Percentiles rank a stretch among this genome's conserved stretches.
Conservation (phyloP, 1,140 invertebrate species). For the Meloidogyne exigua region DNA sequence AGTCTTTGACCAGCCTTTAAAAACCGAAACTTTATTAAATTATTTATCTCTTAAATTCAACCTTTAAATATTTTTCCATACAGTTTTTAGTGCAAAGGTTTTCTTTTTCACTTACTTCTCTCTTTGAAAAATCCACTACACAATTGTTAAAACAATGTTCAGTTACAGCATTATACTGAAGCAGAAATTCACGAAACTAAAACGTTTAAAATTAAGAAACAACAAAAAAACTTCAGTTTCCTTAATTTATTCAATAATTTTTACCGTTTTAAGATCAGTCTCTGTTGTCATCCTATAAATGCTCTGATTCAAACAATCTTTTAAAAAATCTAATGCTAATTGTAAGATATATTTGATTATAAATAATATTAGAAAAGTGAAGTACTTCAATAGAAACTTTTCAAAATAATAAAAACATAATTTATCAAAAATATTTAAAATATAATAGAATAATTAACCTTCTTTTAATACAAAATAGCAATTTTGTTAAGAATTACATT, state of each 20-base stretch:
- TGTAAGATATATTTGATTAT: background rate
- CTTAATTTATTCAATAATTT: background rate
- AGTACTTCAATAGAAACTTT: too few relatives aligned
- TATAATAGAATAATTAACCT: too few relatives aligned
- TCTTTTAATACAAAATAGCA: too few relatives aligned
- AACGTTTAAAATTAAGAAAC: conserved; percentile 5
- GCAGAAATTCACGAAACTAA: conserved; percentile 55
- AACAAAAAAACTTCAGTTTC: too few relatives aligned
- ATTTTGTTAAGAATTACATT: background rate
- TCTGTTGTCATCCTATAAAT: conserved; percentile 5
- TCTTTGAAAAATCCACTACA: conserved; percentile 50
- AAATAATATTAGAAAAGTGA: background rate
- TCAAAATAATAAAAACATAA: too few relatives aligned
- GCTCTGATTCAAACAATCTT: background rate
- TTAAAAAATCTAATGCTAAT: background rate
- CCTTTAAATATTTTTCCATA: conserved; percentile 57
- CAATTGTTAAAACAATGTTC: conserved; percentile 55
- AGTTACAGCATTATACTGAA: conserved; percentile 59
- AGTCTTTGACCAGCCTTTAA: conserved; percentile 42
- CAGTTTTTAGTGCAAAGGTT: conserved; percentile 56
- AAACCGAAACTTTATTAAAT: background rate
- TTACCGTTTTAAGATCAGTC: conserved; percentile 20
- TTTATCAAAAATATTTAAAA: too few relatives aligned
- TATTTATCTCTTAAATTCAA: background rate
- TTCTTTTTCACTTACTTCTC: conserved; percentile 55